Evolutionary conservation across 2,797 vertebrate species (phyloP).

Genomic region (Pyrocephalus nanus): DNA sequence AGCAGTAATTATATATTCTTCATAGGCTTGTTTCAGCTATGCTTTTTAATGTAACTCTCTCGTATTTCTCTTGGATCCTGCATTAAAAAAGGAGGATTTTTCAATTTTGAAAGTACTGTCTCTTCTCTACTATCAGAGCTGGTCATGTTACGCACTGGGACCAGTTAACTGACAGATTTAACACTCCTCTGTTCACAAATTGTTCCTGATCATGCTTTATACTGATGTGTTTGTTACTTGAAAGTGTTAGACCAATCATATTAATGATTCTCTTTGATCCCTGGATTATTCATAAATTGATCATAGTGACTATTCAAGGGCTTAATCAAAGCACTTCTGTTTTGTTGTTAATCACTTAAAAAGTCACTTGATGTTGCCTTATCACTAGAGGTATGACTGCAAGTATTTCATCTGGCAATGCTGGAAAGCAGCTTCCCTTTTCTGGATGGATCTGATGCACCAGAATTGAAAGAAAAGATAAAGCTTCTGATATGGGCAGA

Average conservation of each 20-base stretch:
- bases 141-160: background rate
- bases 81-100: background rate
- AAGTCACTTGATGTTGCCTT: background rate
- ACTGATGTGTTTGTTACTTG: background rate
- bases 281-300: constrained; percentile 18
- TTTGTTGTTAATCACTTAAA: background rate
- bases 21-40: background rate
- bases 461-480: background rate
- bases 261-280: background rate
- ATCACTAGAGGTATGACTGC: background rate
- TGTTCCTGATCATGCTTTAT: background rate
- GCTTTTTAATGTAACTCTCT: background rate
- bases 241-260: background rate
- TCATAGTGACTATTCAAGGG: background rate
- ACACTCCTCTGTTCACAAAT: background rate
- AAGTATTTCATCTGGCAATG: background rate
- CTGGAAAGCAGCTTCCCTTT: background rate
- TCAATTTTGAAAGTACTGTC: background rate
- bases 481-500: background rate
- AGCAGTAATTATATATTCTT: background rate
- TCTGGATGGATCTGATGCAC: background rate
- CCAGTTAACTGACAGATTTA: background rate
- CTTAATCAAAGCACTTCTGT: constrained; percentile 16
- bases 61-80: background rate
- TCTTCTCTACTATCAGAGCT: background rate